Base-by-base conservation (phyloP, 2,113 vertebrate genomes). In the Podiceps cristatus region DNA sequence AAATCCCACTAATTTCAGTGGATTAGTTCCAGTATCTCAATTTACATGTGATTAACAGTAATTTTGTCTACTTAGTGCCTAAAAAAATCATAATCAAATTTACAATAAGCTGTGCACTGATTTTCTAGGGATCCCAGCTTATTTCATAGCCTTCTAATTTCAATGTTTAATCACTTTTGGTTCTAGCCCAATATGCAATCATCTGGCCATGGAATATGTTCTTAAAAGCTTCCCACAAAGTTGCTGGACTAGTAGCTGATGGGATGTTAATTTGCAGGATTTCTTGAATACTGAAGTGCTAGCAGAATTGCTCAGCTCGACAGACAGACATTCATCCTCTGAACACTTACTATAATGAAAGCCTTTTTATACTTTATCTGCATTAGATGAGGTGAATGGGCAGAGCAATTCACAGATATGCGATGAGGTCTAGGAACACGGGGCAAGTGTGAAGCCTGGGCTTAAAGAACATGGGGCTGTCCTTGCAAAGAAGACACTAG, bases 41-140 rank as follows among this genome's bases (percentile, higher is more conserved):
- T 97, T 96, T 97, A 95, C 97, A 97, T 96, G 94, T 88, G 97
- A 96, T 97, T 97, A 97, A 90, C 94, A 91, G 94, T 93, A 96
- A 97, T 97, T 97, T 94, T 1, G 7, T 80, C 93, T 97, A 88
- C 89, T 97, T 95, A 97, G 87, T 69, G 72, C 59, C 82, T 96
- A 93, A 93, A 96, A 95, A 93, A 96, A 88, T 97, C 95, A 90
- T 96, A 97, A 97, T 96, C 94, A 95, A 96, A 97, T 97, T 96
- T 97, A 95, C 88, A 97, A 91, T 96, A 96, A 82, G 90, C 88
- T 73, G 53, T 73, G 69, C 78, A 75, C 75, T 62, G 86, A 81
- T 93, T 97, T 97, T 95, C 86, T 82, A 94, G 89, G 93, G 96
- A 94, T 97, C 71, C 25, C 75, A 71, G 81, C 74, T 91, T 96